Evolutionary conservation across 2,797 vertebrate species (phyloP), one percentile per base, ranked within the genome.

Genomic region (Falco novaeseelandiae): DNA sequence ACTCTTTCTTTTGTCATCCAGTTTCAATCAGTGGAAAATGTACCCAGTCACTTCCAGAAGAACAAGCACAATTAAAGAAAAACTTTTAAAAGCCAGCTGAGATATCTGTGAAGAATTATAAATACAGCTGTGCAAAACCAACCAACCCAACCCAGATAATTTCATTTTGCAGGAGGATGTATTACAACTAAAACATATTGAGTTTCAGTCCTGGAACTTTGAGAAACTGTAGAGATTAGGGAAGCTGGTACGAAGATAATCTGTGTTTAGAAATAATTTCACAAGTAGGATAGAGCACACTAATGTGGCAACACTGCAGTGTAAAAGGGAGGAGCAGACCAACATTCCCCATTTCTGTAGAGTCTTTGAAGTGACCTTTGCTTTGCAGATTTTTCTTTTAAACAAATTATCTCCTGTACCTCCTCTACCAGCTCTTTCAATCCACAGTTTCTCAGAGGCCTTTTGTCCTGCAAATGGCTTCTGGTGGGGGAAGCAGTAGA

Each of bases 351-450:
- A 34, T 81, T 80, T 91, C 78, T 51, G 36, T 46, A 51, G 74
- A 80, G 49, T 40, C 91, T 93, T 87, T 93, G 88, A 95, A 93
- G 72, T 90, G 89, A 83, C 71, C 62, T 84, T 87, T 93, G 71
- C 92, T 96, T 95, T 97, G 93, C 42, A 32, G 77, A 38, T 80
- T 62, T 82, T 86, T 89, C 92, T 91, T 81, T 93, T 77, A 85
- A 94, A 72, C 32, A 66, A 83, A 90, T 91, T 87, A 65, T 96
- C 90, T 97, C 61, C 78, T 76, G 25, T 90, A 81, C 71, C 76
- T 91, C 93, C 42, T 96, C 48, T 90, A 76, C 36, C 42, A 80
- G 29, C 58, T 87, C 66, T 92, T 97, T 95, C 52, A 92, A 90
- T 46, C 65, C 82, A 38, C 59, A 61, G 46, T 55, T 95, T 94